Evolutionary conservation across 2,797 vertebrate species (phyloP).

Genomic region (Squalus acanthias): DNA sequence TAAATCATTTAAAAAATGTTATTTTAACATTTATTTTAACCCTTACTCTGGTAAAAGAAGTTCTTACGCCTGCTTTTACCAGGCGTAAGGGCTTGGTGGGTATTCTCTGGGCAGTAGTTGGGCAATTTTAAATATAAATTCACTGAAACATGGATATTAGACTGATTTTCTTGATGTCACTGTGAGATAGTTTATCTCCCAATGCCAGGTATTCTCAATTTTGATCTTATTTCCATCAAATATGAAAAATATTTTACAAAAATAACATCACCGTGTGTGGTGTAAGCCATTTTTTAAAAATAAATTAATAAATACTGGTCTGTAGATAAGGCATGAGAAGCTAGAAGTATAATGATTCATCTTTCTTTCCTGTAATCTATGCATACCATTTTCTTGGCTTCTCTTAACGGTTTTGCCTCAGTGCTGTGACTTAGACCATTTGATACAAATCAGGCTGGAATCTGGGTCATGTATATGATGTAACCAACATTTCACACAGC

Average conservation of each 20-base stretch:
- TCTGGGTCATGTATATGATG: conserved; percentile 21
- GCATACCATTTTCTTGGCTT: not conserved
- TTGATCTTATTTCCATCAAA: not conserved
- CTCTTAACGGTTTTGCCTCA: not conserved
- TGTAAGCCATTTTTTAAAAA: not conserved
- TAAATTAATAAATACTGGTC: not conserved
- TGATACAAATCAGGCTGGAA: conserved; percentile 27
- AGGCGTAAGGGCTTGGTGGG: too few relatives aligned
- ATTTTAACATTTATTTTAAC: too few relatives aligned
- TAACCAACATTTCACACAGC: conserved; percentile 32
- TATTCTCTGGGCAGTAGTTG: too few relatives aligned
- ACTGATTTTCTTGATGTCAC: not conserved
- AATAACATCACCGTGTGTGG: not conserved
- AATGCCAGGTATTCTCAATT: not conserved
- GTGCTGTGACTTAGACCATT: not conserved
- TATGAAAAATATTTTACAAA: not conserved
- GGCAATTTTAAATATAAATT: not conserved
- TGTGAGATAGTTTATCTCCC: not conserved
- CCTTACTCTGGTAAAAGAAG: too few relatives aligned
- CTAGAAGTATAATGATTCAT: not conserved
- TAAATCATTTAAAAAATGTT: too few relatives aligned
- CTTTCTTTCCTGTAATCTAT: not conserved
- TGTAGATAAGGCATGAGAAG: not conserved
- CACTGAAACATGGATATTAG: not conserved
- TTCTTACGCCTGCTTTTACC: too few relatives aligned